Percentiles rank a stretch among this genome's conserved stretches.
Conservation (phyloP, 2,888 invertebrate genomes). For the Anarsia innoxiella region DNA sequence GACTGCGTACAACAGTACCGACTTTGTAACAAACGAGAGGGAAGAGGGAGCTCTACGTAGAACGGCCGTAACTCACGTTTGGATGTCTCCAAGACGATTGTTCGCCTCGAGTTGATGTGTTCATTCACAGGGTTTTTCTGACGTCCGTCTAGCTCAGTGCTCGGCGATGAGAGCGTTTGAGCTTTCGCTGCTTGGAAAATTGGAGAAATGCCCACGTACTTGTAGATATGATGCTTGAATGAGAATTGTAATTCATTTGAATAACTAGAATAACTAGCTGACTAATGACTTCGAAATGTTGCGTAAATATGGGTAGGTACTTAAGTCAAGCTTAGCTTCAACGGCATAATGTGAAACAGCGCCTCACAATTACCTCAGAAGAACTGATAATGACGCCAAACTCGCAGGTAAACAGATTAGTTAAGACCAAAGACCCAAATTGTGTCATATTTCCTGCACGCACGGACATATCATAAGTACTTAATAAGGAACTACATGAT, state of each 20-base stretch:
- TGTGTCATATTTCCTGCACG: constrained; percentile 7
- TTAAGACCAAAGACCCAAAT: not conserved
- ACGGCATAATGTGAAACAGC: too few species aligned
- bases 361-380: too few species aligned
- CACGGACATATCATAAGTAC: not conserved
- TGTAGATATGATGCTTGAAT: too few species aligned
- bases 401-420: not conserved
- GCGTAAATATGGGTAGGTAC: too few species aligned
- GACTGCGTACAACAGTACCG: constrained; percentile 4
- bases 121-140: constrained; percentile 66
- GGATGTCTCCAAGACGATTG: constrained; percentile 45
- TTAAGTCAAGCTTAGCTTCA: too few species aligned
- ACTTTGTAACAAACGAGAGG: constrained; percentile 14
- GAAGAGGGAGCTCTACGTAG: constrained; percentile 29
- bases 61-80: constrained; percentile 36
- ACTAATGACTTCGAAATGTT: too few species aligned
- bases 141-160: constrained; percentile 36
- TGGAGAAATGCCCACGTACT: constrained; percentile 7
- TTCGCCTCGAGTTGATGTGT: constrained; percentile 49
- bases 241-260: too few species aligned
- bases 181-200: constrained; percentile 22
- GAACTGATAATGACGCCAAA: too few species aligned
- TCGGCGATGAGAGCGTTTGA: constrained; percentile 31
- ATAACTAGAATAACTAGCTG: too few species aligned
- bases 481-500: constrained; percentile 10